These are phyloP conservation scores for Cygnus atratus DNA, from an alignment of 2,113 vertebrate genomes.

Conservation along the genomic window DNA sequence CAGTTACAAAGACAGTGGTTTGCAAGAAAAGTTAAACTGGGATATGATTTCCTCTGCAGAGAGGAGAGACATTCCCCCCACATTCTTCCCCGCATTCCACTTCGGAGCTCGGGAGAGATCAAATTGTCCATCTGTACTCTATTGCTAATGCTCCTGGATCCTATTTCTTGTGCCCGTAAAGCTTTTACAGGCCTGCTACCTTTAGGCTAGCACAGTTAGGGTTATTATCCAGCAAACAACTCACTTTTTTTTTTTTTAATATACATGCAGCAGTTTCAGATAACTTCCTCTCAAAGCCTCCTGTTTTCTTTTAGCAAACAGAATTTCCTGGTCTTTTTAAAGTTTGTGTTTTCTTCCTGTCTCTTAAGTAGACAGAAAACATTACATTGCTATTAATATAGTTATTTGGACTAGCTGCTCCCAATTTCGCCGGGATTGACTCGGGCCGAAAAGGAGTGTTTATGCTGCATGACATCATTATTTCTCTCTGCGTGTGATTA, in stretches of 20 bases:
- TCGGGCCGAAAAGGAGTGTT: background rate
- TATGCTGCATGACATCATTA: background rate
- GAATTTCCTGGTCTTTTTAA: slow-evolving; percentile 4
- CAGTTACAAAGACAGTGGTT: background rate
- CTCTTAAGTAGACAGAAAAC: background rate
- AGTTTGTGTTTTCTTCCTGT: background rate
- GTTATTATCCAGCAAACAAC: slow-evolving; percentile 41
- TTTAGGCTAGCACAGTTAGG: background rate
- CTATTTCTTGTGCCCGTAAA: background rate
- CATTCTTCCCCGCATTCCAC: slow-evolving; percentile 35
- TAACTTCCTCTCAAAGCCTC: background rate
- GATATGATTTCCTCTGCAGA: slow-evolving; percentile 20
- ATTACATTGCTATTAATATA: background rate
- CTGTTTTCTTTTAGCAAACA: background rate
- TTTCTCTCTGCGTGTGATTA: background rate
- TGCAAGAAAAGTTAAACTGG: slow-evolving; percentile 16
- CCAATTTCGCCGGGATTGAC: background rate
- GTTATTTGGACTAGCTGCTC: background rate
- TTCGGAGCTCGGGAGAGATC: slow-evolving; percentile 10
- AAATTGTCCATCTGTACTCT: slow-evolving; percentile 21
- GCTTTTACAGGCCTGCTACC: slow-evolving; percentile 32
- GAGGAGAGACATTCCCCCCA: background rate
- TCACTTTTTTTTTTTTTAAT: background rate
- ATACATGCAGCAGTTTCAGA: background rate
- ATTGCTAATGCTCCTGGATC: slow-evolving; percentile 8